Base-by-base conservation (phyloP, 2,797 vertebrate species). In the Podarcis lilfordi region DNA sequence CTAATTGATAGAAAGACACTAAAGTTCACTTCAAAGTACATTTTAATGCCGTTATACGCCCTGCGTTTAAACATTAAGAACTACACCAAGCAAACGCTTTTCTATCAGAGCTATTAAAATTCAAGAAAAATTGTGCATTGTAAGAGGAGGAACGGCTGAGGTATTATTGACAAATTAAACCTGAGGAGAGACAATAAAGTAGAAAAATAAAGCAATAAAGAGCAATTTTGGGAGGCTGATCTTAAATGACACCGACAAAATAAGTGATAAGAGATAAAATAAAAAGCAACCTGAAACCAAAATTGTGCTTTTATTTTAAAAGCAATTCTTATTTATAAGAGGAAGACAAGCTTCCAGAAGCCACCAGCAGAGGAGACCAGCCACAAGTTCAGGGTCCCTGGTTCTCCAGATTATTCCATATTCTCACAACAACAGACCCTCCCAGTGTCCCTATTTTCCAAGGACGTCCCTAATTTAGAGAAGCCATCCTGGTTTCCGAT, bases 1-100 rank as follows among this genome's bases (percentile, higher is more conserved):
- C 96, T 92, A 94, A 93, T 92, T 94, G 92, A 94, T 95, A 94
- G 94, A 93, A 76, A 76, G 85, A 88, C 50, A 43, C 66, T 90
- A 90, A 11, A 87, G 77, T 94, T 91, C 90, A 88, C 91, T 89
- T 94, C 83, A 86, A 91, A 91, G 88, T 94, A 88, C 35, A 91
- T 92, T 82, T 91, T 87, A 89, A 91, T 95, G 95, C 89, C 93
- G 88, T 92, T 90, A 90, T 93, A 85, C 79, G 80, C 87, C 66
- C 89, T 92, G 77, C 90, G 82, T 92, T 92, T 91, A 87, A 81
- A 75, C 86, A 85, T 87, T 82, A 93, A 92, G 89, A 96, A 90
- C 92, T 91, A 93, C 25, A 85, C 88, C 89, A 86, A 74, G 79
- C 95, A 91, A 92, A 93, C 91, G 89, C 86, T 94, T 71, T 94